Conservation (phyloP, 2,797 vertebrate species). For the Labroides dimidiatus region DNA sequence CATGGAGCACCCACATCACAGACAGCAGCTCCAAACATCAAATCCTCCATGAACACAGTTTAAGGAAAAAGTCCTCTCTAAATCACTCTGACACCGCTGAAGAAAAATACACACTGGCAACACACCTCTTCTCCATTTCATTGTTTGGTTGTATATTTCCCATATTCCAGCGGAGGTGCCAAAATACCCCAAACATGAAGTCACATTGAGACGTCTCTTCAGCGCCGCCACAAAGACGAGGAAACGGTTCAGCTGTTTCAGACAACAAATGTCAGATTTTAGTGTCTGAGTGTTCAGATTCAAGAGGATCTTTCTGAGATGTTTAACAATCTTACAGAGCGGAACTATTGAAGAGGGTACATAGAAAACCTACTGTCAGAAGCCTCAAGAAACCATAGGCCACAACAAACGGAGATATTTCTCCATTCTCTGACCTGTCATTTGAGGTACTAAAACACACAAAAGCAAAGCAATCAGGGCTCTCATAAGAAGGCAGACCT, state of each 20-base stretch:
- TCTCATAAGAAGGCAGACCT: not conserved
- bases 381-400: conserved; percentile 31
- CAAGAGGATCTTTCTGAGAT: conserved; percentile 21
- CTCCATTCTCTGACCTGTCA: conserved; percentile 20
- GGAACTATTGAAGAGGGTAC: not conserved
- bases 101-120: conserved; percentile 62
- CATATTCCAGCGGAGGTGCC: conserved; percentile 56
- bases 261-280: conserved; percentile 32
- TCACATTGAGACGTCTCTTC: conserved; percentile 40
- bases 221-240: conserved; percentile 13
- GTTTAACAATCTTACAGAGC: conserved; percentile 9
- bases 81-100: conserved; percentile 57
- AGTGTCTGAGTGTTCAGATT: conserved; percentile 27
- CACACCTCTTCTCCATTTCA: conserved; percentile 65
- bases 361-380: conserved; percentile 17
- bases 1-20: conserved; percentile 36
- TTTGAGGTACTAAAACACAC: conserved; percentile 6
- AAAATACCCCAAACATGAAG: conserved; percentile 53
- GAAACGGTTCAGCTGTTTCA: conserved; percentile 33
- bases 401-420: conserved; percentile 20
- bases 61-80: conserved; percentile 53
- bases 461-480: not conserved
- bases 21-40: conserved; percentile 43
- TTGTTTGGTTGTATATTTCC: conserved; percentile 65
- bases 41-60: conserved; percentile 48